These are phyloP conservation scores for Bucco capensis DNA, from an alignment of 2,113 vertebrate genomes.

Conservation along the genomic window DNA sequence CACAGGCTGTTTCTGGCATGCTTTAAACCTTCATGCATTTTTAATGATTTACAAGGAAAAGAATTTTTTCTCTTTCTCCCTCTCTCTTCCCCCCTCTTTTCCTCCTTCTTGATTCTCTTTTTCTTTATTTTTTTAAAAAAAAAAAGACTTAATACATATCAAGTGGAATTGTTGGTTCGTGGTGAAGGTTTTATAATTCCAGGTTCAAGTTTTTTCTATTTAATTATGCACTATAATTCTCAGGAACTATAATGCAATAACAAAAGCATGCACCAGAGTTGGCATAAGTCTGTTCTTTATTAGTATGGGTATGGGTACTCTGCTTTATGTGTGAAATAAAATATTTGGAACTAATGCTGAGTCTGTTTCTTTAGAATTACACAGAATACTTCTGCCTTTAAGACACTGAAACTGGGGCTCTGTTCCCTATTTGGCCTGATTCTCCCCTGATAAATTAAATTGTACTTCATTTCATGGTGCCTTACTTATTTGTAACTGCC, in stretches of 20 bases:
- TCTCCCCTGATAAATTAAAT: constrained; percentile 56
- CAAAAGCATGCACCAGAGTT: constrained; percentile 70
- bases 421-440: constrained; percentile 39
- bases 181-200: constrained; percentile 79
- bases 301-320: constrained; percentile 57
- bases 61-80: constrained; percentile 38
- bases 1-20: constrained; percentile 59
- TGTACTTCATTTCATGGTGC: constrained; percentile 44
- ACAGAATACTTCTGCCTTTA: constrained; percentile 47
- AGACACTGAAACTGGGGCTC: constrained; percentile 23
- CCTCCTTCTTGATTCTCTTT: not conserved
- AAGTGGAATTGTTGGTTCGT: constrained; percentile 74
- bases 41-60: constrained; percentile 79
- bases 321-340: constrained; percentile 80
- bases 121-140: constrained; percentile 29
- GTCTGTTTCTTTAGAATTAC: constrained; percentile 65
- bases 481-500: constrained; percentile 59
- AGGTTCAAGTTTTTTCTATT: constrained; percentile 76
- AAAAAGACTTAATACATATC: constrained; percentile 76
- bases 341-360: constrained; percentile 73
- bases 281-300: constrained; percentile 77
- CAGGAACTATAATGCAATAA: constrained; percentile 78
- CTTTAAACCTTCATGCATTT: constrained; percentile 77
- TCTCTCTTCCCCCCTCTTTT: not conserved
- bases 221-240: constrained; percentile 80